Evolutionary conservation across 2,888 invertebrate genomes (phyloP), one percentile per base, ranked within the genome.

Genomic region (Oligia fasciuncula): DNA sequence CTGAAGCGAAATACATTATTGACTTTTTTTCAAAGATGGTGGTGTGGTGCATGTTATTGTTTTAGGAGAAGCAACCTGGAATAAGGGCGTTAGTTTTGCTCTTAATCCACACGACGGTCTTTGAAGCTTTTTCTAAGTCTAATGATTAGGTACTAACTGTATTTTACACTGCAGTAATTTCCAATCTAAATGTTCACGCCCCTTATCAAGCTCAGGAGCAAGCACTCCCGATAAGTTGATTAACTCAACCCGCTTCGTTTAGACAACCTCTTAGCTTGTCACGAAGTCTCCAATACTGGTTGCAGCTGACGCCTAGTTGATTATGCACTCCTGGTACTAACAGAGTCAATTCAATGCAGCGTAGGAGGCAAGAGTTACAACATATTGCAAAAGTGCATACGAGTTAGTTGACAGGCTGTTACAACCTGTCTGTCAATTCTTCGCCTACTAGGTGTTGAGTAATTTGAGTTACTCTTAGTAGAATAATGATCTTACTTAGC

Each of bases 261-360:
- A 79, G 70, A 78, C 80, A 72, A 67, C 66, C 73, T 86, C 54
- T 84, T 75, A 86, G 54, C 68, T 73, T 79, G 77, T 77, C 76
- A 84, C 84, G 85, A 80, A 87, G 69, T 73, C 51, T 62, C 68
- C 46, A 69, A 70, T 80, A 76, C 72, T 74, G 65, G 46, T 84
- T 77, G 72, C 57, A 79, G 57, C 57, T 84, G 57, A 72, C 75
- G 49, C 77, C 77, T 87, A 49, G 60, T 84, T 85, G 80, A 80
- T 85, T 87, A 84, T 87, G 80, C 66, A 40, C 66, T 73, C 80
- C 85, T 85, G 75, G 85, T 85, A 76, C 73, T 73, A 69, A 63
- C 43, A 40, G 66, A 70, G 40, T 73, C 46, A 65, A 46, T 71
- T 66, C 46, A 71, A 29, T 66, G 71, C 71, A 67, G 87, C 60